Conservation (phyloP, 2,113 vertebrate genomes). For the Probosciger aterrimus region DNA sequence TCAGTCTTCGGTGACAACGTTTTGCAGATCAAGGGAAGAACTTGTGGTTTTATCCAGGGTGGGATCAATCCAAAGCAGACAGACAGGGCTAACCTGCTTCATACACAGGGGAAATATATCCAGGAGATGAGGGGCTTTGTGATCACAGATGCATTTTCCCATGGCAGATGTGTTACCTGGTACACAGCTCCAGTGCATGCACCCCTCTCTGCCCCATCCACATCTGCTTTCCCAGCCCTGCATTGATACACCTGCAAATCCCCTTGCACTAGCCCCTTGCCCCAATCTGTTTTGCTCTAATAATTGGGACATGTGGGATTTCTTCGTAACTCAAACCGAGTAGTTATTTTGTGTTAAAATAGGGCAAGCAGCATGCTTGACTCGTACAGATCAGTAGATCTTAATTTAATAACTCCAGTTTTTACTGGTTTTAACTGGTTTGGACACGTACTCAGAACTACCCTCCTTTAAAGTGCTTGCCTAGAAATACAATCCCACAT, state of each 20-base stretch:
- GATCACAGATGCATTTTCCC: not conserved
- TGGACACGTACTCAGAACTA: not conserved
- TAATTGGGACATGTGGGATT: not conserved
- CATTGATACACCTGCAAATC: not conserved
- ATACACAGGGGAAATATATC: accelerated
- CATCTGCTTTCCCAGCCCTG: not conserved
- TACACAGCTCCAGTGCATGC: not conserved
- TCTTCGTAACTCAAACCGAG: not conserved
- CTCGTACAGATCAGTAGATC: not conserved
- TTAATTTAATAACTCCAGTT: not conserved
- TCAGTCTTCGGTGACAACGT: not conserved
- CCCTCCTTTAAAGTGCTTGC: not conserved
- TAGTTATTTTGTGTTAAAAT: not conserved
- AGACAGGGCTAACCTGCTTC: not conserved
- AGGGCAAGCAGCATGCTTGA: not conserved
- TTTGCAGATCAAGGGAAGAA: not conserved
- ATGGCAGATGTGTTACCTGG: not conserved
- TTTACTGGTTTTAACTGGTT: not conserved
- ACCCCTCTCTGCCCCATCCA: not conserved
- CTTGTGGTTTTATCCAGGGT: not conserved
- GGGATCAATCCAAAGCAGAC: not conserved
- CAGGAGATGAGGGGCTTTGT: not conserved
- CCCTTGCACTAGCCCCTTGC: not conserved
- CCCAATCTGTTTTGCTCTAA: not conserved
- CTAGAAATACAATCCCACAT: not conserved